Conservation (phyloP, 2,797 vertebrate species). For the Microchirus variegatus region DNA sequence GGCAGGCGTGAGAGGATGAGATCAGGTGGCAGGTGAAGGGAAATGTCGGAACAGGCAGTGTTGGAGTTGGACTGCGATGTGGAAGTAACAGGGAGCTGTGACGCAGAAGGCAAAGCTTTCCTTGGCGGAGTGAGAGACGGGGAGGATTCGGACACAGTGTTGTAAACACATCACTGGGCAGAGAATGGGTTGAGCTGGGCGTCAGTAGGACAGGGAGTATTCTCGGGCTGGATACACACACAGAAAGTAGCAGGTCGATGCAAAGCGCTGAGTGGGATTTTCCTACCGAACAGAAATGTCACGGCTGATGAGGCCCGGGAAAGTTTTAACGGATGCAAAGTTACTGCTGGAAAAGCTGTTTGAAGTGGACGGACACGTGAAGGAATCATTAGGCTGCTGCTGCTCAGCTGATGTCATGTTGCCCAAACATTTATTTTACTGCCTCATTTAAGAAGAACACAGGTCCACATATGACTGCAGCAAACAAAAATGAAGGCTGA, state of each 20-base stretch:
- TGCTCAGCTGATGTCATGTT: constrained; percentile 6
- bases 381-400: constrained; percentile 1
- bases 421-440: constrained; percentile 10
- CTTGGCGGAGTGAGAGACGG: constrained; percentile 35
- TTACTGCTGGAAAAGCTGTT: constrained; percentile 2
- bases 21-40: constrained; percentile 39
- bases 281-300: constrained; percentile 39
- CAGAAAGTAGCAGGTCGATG: constrained; percentile 48
- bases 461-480: neutral
- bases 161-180: constrained; percentile 40
- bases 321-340: constrained; percentile 21
- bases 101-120: constrained; percentile 54
- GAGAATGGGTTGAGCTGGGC: constrained; percentile 40
- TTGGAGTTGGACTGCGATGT: constrained; percentile 45
- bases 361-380: constrained; percentile 5
- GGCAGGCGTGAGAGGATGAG: constrained; percentile 29
- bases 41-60: constrained; percentile 29
- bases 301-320: constrained; percentile 19
- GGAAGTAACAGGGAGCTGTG: constrained; percentile 59
- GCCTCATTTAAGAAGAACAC: constrained; percentile 7
- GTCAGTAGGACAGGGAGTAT: constrained; percentile 58
- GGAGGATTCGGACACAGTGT: constrained; percentile 31
- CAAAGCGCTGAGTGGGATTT: constrained; percentile 54
- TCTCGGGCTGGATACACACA: constrained; percentile 33
- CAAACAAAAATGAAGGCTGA: neutral